These are phyloP conservation scores for Diachasma alloeum DNA, from an alignment of 1,140 invertebrate genomes.

Conservation along the genomic window DNA sequence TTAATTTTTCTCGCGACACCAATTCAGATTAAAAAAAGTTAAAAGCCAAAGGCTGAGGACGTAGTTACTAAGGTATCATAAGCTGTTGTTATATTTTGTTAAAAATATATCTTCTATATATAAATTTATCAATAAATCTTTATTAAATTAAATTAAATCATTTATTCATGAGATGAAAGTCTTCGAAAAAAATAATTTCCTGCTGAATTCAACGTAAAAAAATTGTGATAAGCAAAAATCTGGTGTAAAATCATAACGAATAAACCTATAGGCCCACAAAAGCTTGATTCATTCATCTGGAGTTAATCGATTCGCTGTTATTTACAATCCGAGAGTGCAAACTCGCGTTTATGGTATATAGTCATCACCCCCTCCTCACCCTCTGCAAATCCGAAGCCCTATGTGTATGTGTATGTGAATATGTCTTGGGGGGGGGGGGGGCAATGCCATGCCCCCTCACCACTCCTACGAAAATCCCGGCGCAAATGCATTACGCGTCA, in stretches of 20 bases:
- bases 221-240: neutral
- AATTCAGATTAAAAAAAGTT: too few relatives aligned
- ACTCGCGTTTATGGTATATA: constrained; percentile 33
- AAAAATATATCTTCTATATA: too few relatives aligned
- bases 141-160: too few relatives aligned
- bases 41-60: too few relatives aligned
- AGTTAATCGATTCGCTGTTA: constrained; percentile 26
- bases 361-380: constrained; percentile 23
- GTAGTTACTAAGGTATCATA: too few relatives aligned
- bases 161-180: too few relatives aligned
- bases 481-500: constrained; percentile 66
- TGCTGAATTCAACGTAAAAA: too few relatives aligned
- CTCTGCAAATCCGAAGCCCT: constrained; percentile 12
- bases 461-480: constrained; percentile 49
- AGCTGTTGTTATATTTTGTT: too few relatives aligned
- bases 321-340: constrained; percentile 36
- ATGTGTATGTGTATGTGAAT: neutral
- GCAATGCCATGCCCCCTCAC: neutral
- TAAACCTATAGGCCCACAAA: neutral
- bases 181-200: too few relatives aligned
- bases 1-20: too few relatives aligned
- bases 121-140: too few relatives aligned
- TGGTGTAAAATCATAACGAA: neutral
- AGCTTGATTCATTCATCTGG: constrained; percentile 1
- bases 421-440: neutral